Conservation (phyloP, 2,113 vertebrate species). For the Gorsachius goisagi region DNA sequence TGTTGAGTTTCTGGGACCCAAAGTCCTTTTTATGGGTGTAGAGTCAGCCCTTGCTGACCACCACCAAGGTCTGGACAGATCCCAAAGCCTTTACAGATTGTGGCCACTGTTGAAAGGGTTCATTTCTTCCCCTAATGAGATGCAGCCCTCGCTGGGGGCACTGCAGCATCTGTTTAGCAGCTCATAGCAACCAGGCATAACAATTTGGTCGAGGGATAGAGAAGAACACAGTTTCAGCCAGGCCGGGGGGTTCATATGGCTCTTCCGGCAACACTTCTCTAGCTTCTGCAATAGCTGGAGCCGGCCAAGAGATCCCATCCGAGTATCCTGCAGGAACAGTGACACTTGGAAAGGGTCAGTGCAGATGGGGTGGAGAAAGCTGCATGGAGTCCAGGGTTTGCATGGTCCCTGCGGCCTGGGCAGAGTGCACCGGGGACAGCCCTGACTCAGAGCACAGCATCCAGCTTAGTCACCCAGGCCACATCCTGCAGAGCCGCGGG, state of each 20-base stretch:
- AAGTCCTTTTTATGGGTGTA: not conserved
- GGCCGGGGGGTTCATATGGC: not conserved
- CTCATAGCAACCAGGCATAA: not conserved
- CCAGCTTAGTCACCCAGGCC: not conserved
- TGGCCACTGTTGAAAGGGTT: slow-evolving; percentile 38
- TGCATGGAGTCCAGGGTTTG: not conserved
- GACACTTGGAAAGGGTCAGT: fast-evolving
- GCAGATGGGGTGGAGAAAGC: not conserved
- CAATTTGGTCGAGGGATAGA: not conserved
- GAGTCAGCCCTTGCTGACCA: slow-evolving; percentile 11
- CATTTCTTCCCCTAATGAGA: slow-evolving; percentile 50
- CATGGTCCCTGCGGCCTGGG: fast-evolving
- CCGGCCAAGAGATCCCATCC: not conserved
- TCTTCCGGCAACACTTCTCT: not conserved
- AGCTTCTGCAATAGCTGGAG: not conserved
- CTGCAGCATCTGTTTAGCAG: slow-evolving; percentile 21
- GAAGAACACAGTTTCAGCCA: not conserved
- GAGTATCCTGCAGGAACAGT: not conserved
- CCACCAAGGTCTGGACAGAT: not conserved
- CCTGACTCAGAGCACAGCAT: not conserved
- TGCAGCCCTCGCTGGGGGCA: slow-evolving; percentile 38
- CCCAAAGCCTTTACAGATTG: slow-evolving; percentile 35
- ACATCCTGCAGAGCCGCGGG: not conserved
- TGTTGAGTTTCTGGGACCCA: not conserved
- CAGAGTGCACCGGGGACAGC: not conserved